These are phyloP conservation scores for Myathropa florea DNA, from an alignment of 2,888 invertebrate genomes.

Conservation along the genomic window DNA sequence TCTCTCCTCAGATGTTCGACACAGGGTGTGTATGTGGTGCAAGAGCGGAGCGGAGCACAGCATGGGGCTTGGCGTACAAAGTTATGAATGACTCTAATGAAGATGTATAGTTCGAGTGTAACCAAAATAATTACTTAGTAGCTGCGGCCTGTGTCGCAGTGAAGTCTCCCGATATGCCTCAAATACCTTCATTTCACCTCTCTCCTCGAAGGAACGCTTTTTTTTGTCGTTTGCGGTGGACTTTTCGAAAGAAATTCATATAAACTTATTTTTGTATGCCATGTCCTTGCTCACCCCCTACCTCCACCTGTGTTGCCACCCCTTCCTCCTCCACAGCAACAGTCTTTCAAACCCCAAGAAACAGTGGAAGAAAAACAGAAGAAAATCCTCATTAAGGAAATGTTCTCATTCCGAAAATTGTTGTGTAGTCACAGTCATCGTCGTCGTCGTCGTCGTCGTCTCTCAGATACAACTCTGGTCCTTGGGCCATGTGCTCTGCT, in stretches of 20 bases:
- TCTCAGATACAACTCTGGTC: slow-evolving; percentile 48
- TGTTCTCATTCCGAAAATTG: slow-evolving; percentile 58
- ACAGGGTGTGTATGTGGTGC: background rate
- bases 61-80: slow-evolving; percentile 12
- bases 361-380: slow-evolving; percentile 8
- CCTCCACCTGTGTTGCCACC: background rate
- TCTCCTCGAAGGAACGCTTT: background rate
- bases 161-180: background rate
- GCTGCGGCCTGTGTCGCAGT: slow-evolving; percentile 30
- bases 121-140: slow-evolving; percentile 69
- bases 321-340: slow-evolving; percentile 3
- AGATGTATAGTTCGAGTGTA: slow-evolving; percentile 61
- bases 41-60: background rate
- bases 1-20: too few species aligned
- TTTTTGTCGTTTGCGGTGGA: slow-evolving; percentile 2
- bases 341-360: slow-evolving; percentile 11
- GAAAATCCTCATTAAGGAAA: slow-evolving; percentile 67
- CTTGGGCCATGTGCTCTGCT: slow-evolving; percentile 54
- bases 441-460: background rate
- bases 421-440: slow-evolving; percentile 6
- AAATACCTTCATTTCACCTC: background rate
- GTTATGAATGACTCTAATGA: slow-evolving; percentile 70
- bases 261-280: slow-evolving; percentile 23
- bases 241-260: slow-evolving; percentile 24
- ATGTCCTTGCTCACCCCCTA: background rate